These are phyloP conservation scores for Drosophila eugracilis DNA, from an alignment of 1,140 invertebrate genomes.

Conservation along the genomic window DNA sequence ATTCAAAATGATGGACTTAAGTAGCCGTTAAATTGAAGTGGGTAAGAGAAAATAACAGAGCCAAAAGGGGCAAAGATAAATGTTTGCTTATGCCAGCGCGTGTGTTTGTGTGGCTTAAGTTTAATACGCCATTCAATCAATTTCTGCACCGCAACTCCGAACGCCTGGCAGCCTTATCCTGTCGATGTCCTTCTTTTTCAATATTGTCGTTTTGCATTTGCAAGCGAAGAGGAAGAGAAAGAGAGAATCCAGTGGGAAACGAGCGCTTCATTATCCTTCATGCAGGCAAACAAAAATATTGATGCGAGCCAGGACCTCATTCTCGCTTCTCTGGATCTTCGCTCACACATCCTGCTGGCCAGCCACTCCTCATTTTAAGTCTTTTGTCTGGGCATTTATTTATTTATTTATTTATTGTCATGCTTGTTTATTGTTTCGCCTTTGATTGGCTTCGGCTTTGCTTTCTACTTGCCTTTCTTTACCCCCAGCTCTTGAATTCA, in stretches of 20 bases:
- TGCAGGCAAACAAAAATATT: constrained; percentile 43
- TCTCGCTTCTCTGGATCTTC: background rate
- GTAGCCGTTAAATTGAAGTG: constrained; percentile 65
- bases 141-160: constrained; percentile 36
- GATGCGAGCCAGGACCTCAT: constrained; percentile 14
- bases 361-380: constrained; percentile 15
- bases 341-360: background rate
- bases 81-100: constrained; percentile 42
- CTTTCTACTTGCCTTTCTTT: constrained; percentile 18
- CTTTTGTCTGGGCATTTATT: constrained; percentile 64
- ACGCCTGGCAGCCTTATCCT: constrained; percentile 22
- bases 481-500: background rate
- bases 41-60: constrained; percentile 25
- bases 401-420: constrained; percentile 80
- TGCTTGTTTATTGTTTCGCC: constrained; percentile 78
- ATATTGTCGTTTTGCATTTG: constrained; percentile 70
- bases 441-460: constrained; percentile 68
- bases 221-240: too few relatives aligned
- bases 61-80: constrained; percentile 37
- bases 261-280: constrained; percentile 73
- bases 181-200: constrained; percentile 39
- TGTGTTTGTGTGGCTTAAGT: constrained; percentile 60
- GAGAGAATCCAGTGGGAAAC: constrained; percentile 20
- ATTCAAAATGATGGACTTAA: constrained; percentile 63
- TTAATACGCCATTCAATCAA: constrained; percentile 79